Conservation (phyloP, 1,140 invertebrate genomes). For the Littorina saxatilis region DNA sequence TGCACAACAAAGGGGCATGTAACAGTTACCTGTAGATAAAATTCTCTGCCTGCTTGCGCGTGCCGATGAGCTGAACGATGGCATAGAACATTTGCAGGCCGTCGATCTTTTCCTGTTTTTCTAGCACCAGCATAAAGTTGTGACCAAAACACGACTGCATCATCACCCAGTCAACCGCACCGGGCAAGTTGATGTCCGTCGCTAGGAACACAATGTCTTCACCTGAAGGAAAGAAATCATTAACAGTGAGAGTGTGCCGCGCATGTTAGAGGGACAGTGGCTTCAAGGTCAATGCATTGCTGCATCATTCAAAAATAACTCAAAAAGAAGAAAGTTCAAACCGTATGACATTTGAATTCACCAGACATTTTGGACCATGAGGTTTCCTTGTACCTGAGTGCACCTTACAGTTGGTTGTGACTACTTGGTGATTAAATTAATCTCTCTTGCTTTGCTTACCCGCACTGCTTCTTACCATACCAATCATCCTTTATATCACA, state of each 20-base stretch:
- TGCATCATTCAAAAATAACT: background rate
- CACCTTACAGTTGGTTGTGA: too few species aligned
- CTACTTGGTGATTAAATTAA: too few species aligned
- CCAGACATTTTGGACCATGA: too few species aligned
- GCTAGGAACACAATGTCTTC: conserved; percentile 99
- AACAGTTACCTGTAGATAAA: conserved; percentile 92
- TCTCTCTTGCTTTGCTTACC: too few species aligned
- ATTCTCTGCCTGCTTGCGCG: conserved; percentile 98
- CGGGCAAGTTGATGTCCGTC: conserved; percentile 99
- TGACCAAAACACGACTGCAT: conserved; percentile 99
- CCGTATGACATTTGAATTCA: too few species aligned
- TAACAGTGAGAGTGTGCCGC: too few species aligned
- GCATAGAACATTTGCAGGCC: conserved; percentile 99
- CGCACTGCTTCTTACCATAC: too few species aligned
- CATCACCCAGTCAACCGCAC: conserved; percentile 99
- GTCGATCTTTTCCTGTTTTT: conserved; percentile 98
- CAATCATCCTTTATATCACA: too few species aligned
- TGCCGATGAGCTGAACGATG: conserved; percentile 99
- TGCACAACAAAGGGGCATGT: too few species aligned
- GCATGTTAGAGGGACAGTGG: too few species aligned
- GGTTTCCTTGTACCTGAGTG: too few species aligned
- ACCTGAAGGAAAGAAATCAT: conserved; percentile 74
- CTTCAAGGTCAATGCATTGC: too few species aligned
- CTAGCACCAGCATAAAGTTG: conserved; percentile 99
- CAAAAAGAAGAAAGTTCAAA: background rate